A percentile compares a stretch with the other conserved stretches of the same genome.
phyloP scores from a whole-genome alignment of 2,888 invertebrate genomes.

The Lochmaea crataegi region DNA sequence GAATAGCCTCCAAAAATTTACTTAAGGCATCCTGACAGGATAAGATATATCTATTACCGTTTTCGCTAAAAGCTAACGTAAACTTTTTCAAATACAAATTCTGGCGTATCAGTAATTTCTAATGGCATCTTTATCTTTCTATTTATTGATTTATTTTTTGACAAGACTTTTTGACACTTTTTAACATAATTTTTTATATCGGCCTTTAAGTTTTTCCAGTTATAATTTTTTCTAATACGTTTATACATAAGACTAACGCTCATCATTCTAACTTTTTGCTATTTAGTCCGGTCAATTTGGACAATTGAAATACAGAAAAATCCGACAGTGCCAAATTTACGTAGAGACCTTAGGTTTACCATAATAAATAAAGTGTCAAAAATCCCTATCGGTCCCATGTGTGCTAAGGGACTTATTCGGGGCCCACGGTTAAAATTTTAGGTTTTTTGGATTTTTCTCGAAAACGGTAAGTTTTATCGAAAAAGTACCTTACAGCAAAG shows the following conservation, averaged over 20 bases:
- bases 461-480: no score
- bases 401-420: no score
- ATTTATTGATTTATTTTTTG: constrained; percentile 25
- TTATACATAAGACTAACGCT: constrained; percentile 41
- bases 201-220: constrained; percentile 47
- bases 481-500: no score
- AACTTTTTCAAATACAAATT: constrained; percentile 45
- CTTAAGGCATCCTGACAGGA: constrained; percentile 51
- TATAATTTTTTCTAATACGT: constrained; percentile 44
- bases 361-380: no score
- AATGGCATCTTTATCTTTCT: constrained; percentile 12
- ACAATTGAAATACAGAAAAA: no score
- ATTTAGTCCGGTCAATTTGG: no score
- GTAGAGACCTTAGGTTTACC: no score
- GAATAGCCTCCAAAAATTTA: constrained; percentile 18
- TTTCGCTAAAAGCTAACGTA: constrained; percentile 39
- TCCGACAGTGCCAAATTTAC: no score
- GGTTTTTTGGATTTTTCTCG: no score
- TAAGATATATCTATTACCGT: constrained; percentile 50
- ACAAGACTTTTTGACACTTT: constrained; percentile 49
- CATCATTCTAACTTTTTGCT: constrained; percentile 3
- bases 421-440: no score
- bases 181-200: constrained; percentile 46
- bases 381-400: no score
- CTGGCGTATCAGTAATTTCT: constrained; percentile 15